Conservation (phyloP, 2,113 vertebrate species). For the Ifrita kowaldi region DNA sequence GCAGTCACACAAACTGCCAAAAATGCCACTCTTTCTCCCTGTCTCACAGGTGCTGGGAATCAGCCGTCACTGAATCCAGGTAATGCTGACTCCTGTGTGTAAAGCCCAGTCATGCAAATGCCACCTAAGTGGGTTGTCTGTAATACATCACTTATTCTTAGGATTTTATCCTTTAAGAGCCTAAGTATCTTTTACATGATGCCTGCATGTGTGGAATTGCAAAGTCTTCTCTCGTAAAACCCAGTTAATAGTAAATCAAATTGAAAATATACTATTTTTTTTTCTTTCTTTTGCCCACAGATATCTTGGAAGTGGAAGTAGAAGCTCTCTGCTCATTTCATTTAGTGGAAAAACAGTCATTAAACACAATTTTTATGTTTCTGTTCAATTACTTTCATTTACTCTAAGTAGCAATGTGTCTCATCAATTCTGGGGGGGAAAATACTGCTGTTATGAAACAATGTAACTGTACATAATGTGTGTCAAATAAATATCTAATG, state of each 20-base stretch:
- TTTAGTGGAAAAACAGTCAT: neutral
- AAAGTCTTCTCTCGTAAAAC: neutral
- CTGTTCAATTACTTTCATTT: neutral
- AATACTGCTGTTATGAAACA: neutral
- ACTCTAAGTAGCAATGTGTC: neutral
- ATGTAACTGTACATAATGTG: neutral
- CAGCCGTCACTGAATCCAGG: neutral
- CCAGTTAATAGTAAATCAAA: neutral
- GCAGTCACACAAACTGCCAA: neutral
- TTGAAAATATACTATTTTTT: neutral
- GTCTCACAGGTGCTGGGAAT: neutral
- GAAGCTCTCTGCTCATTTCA: neutral
- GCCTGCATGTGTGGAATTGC: neutral
- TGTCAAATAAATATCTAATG: neutral
- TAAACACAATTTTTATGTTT: neutral
- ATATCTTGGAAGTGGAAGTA: neutral
- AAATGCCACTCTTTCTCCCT: neutral
- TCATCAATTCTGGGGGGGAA: neutral
- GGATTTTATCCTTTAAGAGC: neutral
- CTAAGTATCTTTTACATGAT: neutral
- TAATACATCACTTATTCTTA: neutral
- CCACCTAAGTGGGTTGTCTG: neutral
- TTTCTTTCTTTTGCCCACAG: slow-evolving; percentile 16
- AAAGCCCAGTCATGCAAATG: neutral
- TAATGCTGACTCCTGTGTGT: neutral